Evolutionary conservation across 1,140 invertebrate genomes (phyloP).

Genomic region (Ruditapes philippinarum): DNA sequence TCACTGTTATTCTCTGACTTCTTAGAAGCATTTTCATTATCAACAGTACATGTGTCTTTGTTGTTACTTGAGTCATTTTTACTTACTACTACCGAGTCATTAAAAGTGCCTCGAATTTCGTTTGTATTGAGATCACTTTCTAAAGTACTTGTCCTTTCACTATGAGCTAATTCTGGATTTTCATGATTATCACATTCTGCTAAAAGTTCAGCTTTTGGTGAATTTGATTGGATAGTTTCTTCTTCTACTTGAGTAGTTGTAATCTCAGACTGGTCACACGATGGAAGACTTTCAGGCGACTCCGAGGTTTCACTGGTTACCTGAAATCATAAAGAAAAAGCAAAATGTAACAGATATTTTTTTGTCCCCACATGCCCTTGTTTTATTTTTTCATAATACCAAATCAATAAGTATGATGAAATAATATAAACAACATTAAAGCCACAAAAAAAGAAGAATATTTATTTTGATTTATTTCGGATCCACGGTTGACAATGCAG

Average conservation of each 20-base stretch:
- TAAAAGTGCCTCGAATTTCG: not conserved
- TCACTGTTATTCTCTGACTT: not conserved
- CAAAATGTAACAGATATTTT: not conserved
- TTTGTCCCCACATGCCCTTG: too few relatives aligned
- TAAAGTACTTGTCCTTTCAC: not conserved
- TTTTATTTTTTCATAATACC: too few relatives aligned
- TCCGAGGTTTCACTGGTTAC: not conserved
- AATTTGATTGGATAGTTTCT: not conserved
- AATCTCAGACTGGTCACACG: not conserved
- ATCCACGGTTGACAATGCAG: too few relatives aligned
- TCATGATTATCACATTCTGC: too few relatives aligned
- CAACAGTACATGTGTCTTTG: not conserved
- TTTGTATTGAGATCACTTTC: not conserved
- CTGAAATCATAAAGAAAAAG: not conserved
- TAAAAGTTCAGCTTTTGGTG: too few relatives aligned
- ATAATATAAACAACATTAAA: too few relatives aligned
- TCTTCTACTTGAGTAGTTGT: not conserved
- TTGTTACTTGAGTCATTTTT: not conserved
- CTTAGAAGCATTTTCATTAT: not conserved
- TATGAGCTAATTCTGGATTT: not conserved
- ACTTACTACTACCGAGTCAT: not conserved
- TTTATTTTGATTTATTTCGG: too few relatives aligned
- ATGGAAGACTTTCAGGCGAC: not conserved
- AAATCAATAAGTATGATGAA: too few relatives aligned
- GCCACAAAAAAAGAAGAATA: too few relatives aligned